Conservation (phyloP, 2,888 invertebrate species). For the Habroteleia sp. region DNA sequence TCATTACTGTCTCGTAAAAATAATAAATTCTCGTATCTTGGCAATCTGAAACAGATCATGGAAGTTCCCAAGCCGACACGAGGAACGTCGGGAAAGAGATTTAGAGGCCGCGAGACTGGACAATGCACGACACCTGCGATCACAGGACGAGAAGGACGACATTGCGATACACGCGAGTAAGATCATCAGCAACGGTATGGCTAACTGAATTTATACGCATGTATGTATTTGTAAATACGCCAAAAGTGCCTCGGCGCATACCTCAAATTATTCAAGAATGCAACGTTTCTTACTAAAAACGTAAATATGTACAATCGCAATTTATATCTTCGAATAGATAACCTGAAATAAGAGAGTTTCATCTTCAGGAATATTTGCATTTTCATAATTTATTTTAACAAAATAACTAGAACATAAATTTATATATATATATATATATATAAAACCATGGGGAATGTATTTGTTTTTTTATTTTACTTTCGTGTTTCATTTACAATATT, state of each 20-base stretch:
- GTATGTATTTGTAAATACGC: constrained; percentile 51
- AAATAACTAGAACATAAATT: too few species aligned
- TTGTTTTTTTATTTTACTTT: too few species aligned
- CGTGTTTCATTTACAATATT: too few species aligned
- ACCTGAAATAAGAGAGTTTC: constrained; percentile 5
- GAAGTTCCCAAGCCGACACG: constrained; percentile 69
- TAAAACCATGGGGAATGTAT: too few species aligned
- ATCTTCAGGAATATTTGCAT: constrained; percentile 2
- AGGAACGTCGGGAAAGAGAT: constrained; percentile 74
- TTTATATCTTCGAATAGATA: constrained; percentile 11
- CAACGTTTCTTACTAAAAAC: constrained; percentile 40
- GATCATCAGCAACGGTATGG: constrained; percentile 48
- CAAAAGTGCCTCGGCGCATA: constrained; percentile 36
- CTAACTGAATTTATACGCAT: constrained; percentile 53
- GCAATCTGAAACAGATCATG: constrained; percentile 71
- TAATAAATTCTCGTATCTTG: constrained; percentile 66
- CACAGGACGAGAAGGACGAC: constrained; percentile 62
- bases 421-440: too few species aligned
- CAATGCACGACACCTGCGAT: constrained; percentile 78
- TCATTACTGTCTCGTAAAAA: constrained; percentile 56
- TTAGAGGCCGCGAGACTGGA: constrained; percentile 76
- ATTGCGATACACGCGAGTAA: constrained; percentile 55
- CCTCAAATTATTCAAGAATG: constrained; percentile 58
- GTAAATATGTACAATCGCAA: constrained; percentile 1
- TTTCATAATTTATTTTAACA: constrained; percentile 8